These are phyloP conservation scores for Arothron firmamentum DNA, from an alignment of 2,113 vertebrate species.

Conservation along the genomic window DNA sequence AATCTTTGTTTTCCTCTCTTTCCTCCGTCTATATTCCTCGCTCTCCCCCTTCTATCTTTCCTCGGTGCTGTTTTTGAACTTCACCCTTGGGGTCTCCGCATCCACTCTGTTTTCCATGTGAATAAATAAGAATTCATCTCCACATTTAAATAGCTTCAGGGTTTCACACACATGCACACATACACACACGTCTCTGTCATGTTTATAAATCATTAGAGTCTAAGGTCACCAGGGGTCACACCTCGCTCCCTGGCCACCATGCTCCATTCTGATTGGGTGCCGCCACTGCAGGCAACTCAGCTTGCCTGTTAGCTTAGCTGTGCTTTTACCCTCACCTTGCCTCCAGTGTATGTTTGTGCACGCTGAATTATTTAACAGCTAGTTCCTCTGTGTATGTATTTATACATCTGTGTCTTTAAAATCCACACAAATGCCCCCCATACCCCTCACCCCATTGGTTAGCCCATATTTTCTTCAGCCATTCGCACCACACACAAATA, in stretches of 20 bases:
- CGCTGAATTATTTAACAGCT: slow-evolving; percentile 67
- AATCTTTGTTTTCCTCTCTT: slow-evolving; percentile 25
- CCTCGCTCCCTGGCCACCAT: slow-evolving; percentile 53
- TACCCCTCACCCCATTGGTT: slow-evolving; percentile 39
- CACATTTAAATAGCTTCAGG: slow-evolving; percentile 69
- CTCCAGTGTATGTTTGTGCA: slow-evolving; percentile 62
- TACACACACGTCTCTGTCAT: slow-evolving; percentile 49
- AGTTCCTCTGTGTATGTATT: slow-evolving; percentile 55
- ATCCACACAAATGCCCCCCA: slow-evolving; percentile 32
- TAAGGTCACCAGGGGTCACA: slow-evolving; percentile 60
- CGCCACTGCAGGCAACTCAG: slow-evolving; percentile 57
- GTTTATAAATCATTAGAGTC: slow-evolving; percentile 71
- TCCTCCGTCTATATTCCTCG: slow-evolving; percentile 24
- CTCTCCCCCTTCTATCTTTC: slow-evolving; percentile 10
- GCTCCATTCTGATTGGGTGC: slow-evolving; percentile 66
- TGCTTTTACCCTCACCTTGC: slow-evolving; percentile 63
- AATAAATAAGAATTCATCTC: slow-evolving; percentile 71
- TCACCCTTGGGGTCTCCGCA: slow-evolving; percentile 58
- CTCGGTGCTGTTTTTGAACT: slow-evolving; percentile 62
- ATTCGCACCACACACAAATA: slow-evolving; percentile 7
- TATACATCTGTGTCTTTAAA: slow-evolving; percentile 26
- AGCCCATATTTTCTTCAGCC: slow-evolving; percentile 34
- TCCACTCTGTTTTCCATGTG: slow-evolving; percentile 62
- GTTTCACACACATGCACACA: slow-evolving; percentile 29
- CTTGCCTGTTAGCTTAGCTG: slow-evolving; percentile 62